Evolutionary conservation across 2,888 invertebrate genomes (phyloP).

Genomic region (Chrysolina oricalcia): DNA sequence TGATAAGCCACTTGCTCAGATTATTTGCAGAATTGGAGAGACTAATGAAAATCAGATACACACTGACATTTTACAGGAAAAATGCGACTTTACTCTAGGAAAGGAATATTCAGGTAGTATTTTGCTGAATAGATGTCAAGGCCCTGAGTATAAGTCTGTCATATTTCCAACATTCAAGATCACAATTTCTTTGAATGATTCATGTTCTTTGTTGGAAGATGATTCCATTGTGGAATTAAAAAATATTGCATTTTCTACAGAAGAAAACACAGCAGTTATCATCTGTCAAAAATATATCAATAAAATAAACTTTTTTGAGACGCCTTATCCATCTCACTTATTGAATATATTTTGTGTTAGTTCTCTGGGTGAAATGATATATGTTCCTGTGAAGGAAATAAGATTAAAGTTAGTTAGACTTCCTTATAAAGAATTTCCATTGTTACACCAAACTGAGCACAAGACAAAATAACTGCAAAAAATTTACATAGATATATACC

Average conservation of each 20-base stretch:
- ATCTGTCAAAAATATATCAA: slow-evolving; percentile 24
- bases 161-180: slow-evolving; percentile 29
- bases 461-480: neutral
- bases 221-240: slow-evolving; percentile 26
- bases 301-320: no score
- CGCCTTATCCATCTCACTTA: no score
- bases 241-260: slow-evolving; percentile 30
- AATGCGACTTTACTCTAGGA: neutral
- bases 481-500: no score
- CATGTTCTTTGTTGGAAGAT: slow-evolving; percentile 25
- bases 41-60: slow-evolving; percentile 11
- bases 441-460: slow-evolving; percentile 24
- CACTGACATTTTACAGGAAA: neutral
- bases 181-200: neutral
- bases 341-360: slow-evolving; percentile 18
- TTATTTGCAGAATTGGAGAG: slow-evolving; percentile 28
- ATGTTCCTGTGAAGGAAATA: slow-evolving; percentile 19
- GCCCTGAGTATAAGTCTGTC: no score
- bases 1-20: slow-evolving; percentile 33
- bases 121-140: slow-evolving; percentile 12
- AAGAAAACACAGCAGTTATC: slow-evolving; percentile 2
- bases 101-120: slow-evolving; percentile 9
- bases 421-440: slow-evolving; percentile 30
- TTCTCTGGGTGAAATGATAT: neutral
- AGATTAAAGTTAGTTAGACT: slow-evolving; percentile 30